Percentiles rank a stretch among this genome's conserved stretches.
Conservation (phyloP, 2,797 vertebrate genomes). For the Gymnoscopelus braueri region DNA sequence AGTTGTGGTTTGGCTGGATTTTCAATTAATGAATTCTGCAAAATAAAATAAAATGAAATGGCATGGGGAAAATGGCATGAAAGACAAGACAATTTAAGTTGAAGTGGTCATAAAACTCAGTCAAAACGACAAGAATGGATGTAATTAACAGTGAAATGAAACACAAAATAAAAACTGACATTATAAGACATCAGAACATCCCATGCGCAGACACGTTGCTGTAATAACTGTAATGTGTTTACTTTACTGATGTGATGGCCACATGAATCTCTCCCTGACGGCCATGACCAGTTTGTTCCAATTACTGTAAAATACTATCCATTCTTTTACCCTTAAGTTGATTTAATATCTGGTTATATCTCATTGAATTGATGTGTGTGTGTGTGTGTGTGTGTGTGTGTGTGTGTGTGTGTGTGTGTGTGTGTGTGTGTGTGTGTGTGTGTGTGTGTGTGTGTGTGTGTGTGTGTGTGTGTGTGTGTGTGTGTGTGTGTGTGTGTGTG, state of each 20-base stretch:
- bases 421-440: too few species aligned
- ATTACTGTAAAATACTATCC: not conserved
- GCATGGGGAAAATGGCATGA: conserved; percentile 40
- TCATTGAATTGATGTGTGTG: too few species aligned
- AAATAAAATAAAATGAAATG: conserved; percentile 86
- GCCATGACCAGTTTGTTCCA: conserved; percentile 19
- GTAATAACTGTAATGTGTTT: conserved; percentile 18
- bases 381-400: too few species aligned
- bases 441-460: too few species aligned
- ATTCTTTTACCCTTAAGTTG: not conserved
- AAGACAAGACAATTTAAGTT: conserved; percentile 20
- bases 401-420: too few species aligned
- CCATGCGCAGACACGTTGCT: conserved; percentile 14
- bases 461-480: not conserved
- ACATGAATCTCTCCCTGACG: conserved; percentile 10
- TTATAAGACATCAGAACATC: conserved; percentile 14
- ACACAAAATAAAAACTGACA: not conserved
- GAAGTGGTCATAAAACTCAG: conserved; percentile 5
- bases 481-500: conserved; percentile 6
- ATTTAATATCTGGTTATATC: too few species aligned
- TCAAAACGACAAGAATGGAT: not conserved
- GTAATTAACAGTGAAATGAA: conserved; percentile 11
- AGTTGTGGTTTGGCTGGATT: conserved; percentile 85
- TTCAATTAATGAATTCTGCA: conserved; percentile 93
- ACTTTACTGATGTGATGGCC: conserved; percentile 3